Evolutionary conservation across 2,888 invertebrate species (phyloP).

Genomic region (Hirtodrosophila cameraria): DNA sequence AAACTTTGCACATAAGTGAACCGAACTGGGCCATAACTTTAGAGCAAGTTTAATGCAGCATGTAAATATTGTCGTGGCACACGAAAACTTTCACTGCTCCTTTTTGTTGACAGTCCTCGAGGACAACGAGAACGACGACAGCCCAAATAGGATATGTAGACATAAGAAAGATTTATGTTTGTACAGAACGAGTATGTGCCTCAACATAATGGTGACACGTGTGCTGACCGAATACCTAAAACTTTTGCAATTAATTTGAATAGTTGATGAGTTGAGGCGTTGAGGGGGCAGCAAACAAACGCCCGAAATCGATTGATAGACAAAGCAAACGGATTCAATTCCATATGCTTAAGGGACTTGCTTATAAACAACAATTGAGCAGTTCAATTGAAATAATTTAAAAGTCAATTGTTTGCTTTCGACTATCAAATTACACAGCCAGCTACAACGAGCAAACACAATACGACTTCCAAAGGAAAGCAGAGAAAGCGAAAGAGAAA

Average conservation of each 20-base stretch:
- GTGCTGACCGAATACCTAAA: slow-evolving; percentile 53
- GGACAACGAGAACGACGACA: slow-evolving; percentile 16
- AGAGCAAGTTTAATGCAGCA: slow-evolving; percentile 76
- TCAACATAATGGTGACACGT: slow-evolving; percentile 50
- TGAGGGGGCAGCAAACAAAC: background rate
- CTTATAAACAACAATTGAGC: slow-evolving; percentile 16
- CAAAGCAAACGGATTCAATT: background rate
- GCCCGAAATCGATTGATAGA: slow-evolving; percentile 21
- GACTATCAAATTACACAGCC: slow-evolving; percentile 49
- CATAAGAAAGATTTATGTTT: slow-evolving; percentile 52
- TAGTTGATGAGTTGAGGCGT: slow-evolving; percentile 43
- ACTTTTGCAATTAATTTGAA: slow-evolving; percentile 74
- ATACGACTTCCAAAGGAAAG: background rate
- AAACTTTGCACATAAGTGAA: slow-evolving; percentile 55
- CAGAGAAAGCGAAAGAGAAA: slow-evolving; percentile 14
- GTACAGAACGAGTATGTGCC: slow-evolving; percentile 1
- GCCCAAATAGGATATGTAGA: slow-evolving; percentile 33
- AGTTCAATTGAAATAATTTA: slow-evolving; percentile 43
- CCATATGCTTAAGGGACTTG: slow-evolving; percentile 10
- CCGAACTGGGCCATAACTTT: slow-evolving; percentile 51
- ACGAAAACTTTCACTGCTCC: slow-evolving; percentile 71
- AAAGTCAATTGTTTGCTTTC: slow-evolving; percentile 47
- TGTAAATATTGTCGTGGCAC: slow-evolving; percentile 77
- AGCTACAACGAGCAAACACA: slow-evolving; percentile 12
- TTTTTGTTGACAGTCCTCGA: slow-evolving; percentile 65